Evolutionary conservation across 2,888 invertebrate genomes (phyloP).

Genomic region (Heliconius ethilla): DNA sequence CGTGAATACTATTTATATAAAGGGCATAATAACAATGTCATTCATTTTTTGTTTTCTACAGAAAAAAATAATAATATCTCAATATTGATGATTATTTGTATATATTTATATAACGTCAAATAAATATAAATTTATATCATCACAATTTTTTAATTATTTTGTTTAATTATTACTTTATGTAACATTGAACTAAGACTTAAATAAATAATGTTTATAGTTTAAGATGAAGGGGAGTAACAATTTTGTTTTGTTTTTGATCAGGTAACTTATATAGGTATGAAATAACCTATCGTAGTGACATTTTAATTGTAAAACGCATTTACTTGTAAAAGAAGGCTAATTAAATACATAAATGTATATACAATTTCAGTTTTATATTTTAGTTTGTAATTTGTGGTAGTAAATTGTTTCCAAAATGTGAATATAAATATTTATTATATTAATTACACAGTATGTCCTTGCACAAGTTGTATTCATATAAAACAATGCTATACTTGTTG

Average conservation of each 20-base stretch:
- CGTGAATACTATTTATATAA: too few relatives aligned
- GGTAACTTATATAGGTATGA: neutral
- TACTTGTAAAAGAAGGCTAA: neutral
- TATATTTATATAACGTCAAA: neutral
- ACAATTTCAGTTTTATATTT: neutral
- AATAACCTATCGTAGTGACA: neutral
- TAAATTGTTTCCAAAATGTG: neutral
- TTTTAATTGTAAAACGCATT: constrained; percentile 11
- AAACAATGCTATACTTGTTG: neutral
- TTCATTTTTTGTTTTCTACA: too few relatives aligned
- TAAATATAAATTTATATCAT: neutral
- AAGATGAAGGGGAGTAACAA: neutral
- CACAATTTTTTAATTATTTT: too few relatives aligned
- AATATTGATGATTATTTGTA: neutral
- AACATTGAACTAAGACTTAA: neutral
- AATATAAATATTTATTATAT: neutral
- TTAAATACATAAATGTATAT: neutral
- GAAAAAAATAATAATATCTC: too few relatives aligned
- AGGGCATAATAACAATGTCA: too few relatives aligned
- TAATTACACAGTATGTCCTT: neutral
- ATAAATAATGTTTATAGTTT: neutral
- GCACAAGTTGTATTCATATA: constrained; percentile 32
- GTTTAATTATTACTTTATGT: neutral
- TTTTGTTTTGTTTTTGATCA: neutral
- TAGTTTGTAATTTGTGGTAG: neutral